Evolutionary conservation across 92 coral and sea anemone species (phyloP), one percentile per base, ranked within the genome.

Genomic region (Metridium senile): DNA sequence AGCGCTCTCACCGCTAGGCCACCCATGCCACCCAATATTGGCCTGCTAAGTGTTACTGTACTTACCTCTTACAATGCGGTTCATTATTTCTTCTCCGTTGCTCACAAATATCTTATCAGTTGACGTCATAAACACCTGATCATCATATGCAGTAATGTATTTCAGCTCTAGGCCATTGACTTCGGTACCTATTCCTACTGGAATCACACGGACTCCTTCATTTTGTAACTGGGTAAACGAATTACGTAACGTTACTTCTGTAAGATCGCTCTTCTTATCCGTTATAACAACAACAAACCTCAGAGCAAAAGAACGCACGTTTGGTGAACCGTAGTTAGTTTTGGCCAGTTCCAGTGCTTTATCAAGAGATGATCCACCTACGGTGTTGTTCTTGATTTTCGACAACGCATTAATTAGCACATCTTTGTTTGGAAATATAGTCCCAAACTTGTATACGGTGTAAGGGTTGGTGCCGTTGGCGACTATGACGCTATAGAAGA

Each of bases 381-480:
- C 68, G 16, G 71, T 46, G n/a, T 21, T 39, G 29, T 35, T 0
- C n/a, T 62, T 43, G 33, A 75, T 63, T 30, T 75, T 43, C 19
- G 71, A 45, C 30, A 75, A 47, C 28, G 80, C 80, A 34, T 59
- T 75, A 25, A 65, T 16, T 8, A 75, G 33, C 0, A 75, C 61
- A 32, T 39, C 26, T 32, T 75, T 75, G 71, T 62, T 46, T 1
- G 80, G 71, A 25, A 62, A 75, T 33, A 75, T 19, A 26, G 68
- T 63, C 62, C 71, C 80, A 63, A 75, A 75, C 61, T 64, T 75
- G 80, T 75, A 75, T 3, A 64, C 22, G 8, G 72, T 75, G n/a
- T 45, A 17, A 17, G 80, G 80, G n/a, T 33, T 75, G 52, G 45
- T 62, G 18, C 80, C 80, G 25, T 73, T 73, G 26, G 43, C 61